These are phyloP conservation scores for Rapana venosa DNA, from an alignment of 2,888 invertebrate species.

Conservation along the genomic window DNA sequence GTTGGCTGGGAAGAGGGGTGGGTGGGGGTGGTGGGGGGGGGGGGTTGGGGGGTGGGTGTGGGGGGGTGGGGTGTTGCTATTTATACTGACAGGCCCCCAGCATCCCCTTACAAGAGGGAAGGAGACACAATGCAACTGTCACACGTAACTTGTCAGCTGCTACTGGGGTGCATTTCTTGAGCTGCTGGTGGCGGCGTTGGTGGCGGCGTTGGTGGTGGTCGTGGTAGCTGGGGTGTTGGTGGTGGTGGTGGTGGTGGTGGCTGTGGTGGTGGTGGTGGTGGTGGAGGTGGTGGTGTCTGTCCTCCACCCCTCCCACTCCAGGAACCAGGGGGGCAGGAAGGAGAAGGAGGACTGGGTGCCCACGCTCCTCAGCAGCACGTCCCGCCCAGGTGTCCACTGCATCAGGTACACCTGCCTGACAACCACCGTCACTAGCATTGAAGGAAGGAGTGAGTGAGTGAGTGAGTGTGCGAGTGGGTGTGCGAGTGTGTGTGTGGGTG, in stretches of 20 bases:
- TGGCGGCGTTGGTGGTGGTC: neutral
- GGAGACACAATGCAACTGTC: neutral
- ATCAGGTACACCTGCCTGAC: conserved; percentile 61
- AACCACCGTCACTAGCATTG: neutral
- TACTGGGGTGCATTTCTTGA: neutral
- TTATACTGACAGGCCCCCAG: no score
- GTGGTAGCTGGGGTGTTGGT: neutral
- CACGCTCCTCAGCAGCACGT: conserved; percentile 54
- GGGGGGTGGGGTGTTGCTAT: no score
- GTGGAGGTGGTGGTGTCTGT: neutral
- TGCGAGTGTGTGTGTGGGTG: no score
- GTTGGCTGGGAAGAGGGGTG: no score
- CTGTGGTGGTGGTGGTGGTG: neutral
- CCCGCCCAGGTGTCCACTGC: conserved; percentile 59
- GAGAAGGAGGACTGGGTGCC: conserved; percentile 53
- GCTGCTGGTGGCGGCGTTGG: neutral
- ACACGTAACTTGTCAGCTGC: neutral
- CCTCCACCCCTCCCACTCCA: conserved; percentile 50
- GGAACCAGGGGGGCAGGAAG: conserved; percentile 68
- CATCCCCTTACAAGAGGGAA: neutral
- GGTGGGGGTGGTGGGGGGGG: no score
- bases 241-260: neutral
- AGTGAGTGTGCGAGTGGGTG: no score
- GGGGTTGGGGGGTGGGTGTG: no score
- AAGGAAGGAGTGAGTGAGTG: no score